These are phyloP conservation scores for Tachysurus vachellii DNA, from an alignment of 2,113 vertebrate genomes.

Conservation along the genomic window DNA sequence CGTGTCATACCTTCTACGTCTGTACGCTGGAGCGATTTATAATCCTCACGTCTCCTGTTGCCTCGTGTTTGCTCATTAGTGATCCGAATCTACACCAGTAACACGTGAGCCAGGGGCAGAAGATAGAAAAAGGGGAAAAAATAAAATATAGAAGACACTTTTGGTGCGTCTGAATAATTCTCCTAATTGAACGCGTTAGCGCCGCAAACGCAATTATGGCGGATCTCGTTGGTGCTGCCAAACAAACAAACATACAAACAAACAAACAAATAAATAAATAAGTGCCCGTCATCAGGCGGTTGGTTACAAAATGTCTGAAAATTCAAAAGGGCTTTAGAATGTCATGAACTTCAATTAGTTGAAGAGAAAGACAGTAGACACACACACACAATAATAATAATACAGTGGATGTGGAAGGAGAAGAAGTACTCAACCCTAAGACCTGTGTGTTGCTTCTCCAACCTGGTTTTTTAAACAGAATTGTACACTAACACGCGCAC, in stretches of 20 bases:
- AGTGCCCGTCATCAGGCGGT: slow-evolving; percentile 56
- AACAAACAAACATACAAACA: slow-evolving; percentile 30
- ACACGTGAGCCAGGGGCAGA: background rate
- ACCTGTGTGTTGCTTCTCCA: background rate
- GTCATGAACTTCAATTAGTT: slow-evolving; percentile 57
- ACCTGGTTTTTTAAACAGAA: slow-evolving; percentile 7
- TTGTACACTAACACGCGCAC: slow-evolving; percentile 6
- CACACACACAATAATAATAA: slow-evolving; percentile 2
- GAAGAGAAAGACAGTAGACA: slow-evolving; percentile 36
- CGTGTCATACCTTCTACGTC: background rate
- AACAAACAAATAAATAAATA: slow-evolving; percentile 49
- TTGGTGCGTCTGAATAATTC: slow-evolving; percentile 69
- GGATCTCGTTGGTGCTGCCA: slow-evolving; percentile 21
- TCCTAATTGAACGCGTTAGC: slow-evolving; percentile 70
- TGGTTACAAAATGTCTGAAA: slow-evolving; percentile 57
- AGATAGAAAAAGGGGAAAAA: slow-evolving; percentile 64
- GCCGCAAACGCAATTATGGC: slow-evolving; percentile 64
- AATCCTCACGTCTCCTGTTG: background rate
- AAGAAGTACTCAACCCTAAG: slow-evolving; percentile 14
- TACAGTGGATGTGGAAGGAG: background rate
- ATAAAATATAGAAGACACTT: slow-evolving; percentile 56
- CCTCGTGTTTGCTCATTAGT: background rate
- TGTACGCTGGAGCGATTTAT: background rate
- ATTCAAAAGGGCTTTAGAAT: slow-evolving; percentile 59
- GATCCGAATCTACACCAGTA: background rate